Evolutionary conservation across 2,113 vertebrate genomes (phyloP).

Genomic region (Aramus guarauna): DNA sequence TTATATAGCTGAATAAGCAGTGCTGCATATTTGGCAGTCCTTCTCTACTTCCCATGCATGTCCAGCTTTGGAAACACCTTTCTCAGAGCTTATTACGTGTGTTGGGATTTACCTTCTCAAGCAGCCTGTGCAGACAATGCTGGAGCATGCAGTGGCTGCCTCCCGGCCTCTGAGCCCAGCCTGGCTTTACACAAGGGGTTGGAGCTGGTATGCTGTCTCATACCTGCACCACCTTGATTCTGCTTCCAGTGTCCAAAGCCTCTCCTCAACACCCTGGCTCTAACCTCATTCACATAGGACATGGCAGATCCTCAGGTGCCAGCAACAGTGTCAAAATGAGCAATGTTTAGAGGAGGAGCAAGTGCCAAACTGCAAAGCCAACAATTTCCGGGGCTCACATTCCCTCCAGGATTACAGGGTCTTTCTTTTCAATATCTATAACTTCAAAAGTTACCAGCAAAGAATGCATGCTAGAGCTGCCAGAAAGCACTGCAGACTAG

Average conservation of each 20-base stretch:
- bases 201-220: neutral
- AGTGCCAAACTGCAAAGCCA: neutral
- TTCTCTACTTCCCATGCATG: neutral
- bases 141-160: neutral
- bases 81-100: rapidly evolving
- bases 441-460: neutral
- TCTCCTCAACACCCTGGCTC: neutral
- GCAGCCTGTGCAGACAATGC: neutral
- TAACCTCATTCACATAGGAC: neutral
- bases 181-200: neutral
- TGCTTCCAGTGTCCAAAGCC: neutral
- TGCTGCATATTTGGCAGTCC: neutral
- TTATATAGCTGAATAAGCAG: neutral
- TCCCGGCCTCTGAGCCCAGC: neutral
- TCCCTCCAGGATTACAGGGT: neutral
- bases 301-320: rapidly evolving
- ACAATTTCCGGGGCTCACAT: neutral
- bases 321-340: neutral
- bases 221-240: neutral
- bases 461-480: neutral
- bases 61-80: neutral
- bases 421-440: neutral
- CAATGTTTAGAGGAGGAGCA: neutral
- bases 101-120: neutral
- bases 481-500: neutral